Conservation (phyloP, 2,888 invertebrate genomes). For the Hipparchia semele region DNA sequence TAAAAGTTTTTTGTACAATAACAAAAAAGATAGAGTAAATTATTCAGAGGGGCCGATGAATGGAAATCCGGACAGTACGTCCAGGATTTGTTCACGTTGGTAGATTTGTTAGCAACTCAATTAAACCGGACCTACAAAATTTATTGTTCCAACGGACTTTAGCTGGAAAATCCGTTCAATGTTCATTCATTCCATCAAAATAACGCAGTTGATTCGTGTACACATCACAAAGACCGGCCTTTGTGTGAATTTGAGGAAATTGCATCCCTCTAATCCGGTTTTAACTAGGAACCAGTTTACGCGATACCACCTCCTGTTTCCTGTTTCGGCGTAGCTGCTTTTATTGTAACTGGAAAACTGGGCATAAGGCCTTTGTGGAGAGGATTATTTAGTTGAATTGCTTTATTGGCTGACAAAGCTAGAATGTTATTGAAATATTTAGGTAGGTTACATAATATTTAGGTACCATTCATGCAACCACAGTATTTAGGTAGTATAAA, state of each 20-base stretch:
- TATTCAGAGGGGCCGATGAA: slow-evolving; percentile 23
- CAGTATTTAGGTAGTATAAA: too few relatives aligned
- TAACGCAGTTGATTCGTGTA: slow-evolving; percentile 62
- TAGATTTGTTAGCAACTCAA: slow-evolving; percentile 39
- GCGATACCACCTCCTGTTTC: slow-evolving; percentile 21
- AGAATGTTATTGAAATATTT: not conserved
- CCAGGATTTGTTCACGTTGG: slow-evolving; percentile 26
- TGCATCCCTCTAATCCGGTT: slow-evolving; percentile 67
- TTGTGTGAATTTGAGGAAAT: slow-evolving; percentile 63
- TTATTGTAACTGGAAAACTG: not conserved
- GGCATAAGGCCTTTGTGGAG: not conserved
- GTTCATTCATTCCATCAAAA: slow-evolving; percentile 49
- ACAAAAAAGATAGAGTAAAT: slow-evolving; percentile 15
- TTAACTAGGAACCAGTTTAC: slow-evolving; percentile 51
- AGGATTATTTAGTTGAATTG: slow-evolving; percentile 7
- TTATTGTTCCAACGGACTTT: slow-evolving; percentile 32
- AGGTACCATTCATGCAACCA: too few relatives aligned
- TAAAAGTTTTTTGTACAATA: slow-evolving; percentile 1
- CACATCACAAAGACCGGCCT: slow-evolving; percentile 56
- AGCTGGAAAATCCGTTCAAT: slow-evolving; percentile 42
- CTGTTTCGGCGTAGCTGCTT: not conserved
- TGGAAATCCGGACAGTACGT: slow-evolving; percentile 20
- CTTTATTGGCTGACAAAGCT: not conserved
- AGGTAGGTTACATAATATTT: too few relatives aligned
- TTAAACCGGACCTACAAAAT: slow-evolving; percentile 37